Percentiles rank a stretch among this genome's conserved stretches.
phyloP scores from a whole-genome alignment of 2,888 invertebrate species.

The Polylopha cassiicola region DNA sequence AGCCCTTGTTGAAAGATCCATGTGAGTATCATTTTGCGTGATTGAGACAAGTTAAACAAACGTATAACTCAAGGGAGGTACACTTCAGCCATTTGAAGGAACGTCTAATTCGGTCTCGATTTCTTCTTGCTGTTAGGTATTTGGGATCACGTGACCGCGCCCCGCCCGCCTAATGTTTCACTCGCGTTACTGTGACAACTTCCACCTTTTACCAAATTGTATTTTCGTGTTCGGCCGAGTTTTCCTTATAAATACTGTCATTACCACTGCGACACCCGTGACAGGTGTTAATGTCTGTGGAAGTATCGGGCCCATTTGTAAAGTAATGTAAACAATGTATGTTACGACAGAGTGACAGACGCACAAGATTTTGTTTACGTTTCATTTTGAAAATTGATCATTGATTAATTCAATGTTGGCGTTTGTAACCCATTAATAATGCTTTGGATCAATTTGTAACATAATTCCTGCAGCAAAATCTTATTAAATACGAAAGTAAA shows the following conservation, averaged over 20 bases:
- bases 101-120: no score
- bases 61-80: no score
- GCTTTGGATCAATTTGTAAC: conserved; percentile 17
- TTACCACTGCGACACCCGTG: conserved; percentile 67
- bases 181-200: conserved; percentile 73
- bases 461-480: no score
- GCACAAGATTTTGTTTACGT: conserved; percentile 1
- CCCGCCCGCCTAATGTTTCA: conserved; percentile 65
- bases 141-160: conserved; percentile 25
- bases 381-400: conserved; percentile 1
- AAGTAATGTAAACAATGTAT: conserved; percentile 57
- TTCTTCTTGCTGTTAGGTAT: no score
- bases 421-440: conserved; percentile 12
- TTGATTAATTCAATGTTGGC: no score
- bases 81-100: no score
- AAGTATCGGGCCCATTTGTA: conserved; percentile 60
- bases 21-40: no score
- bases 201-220: conserved; percentile 74
- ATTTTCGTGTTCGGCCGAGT: conserved; percentile 73
- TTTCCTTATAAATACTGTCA: conserved; percentile 77
- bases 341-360: conserved; percentile 33
- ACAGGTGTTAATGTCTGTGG: conserved; percentile 69
- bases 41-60: no score
- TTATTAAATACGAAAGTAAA: no score
- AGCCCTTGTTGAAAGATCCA: no score